These are phyloP conservation scores for Blomia tropicalis DNA, from an alignment of 2,888 invertebrate genomes.

Conservation along the genomic window DNA sequence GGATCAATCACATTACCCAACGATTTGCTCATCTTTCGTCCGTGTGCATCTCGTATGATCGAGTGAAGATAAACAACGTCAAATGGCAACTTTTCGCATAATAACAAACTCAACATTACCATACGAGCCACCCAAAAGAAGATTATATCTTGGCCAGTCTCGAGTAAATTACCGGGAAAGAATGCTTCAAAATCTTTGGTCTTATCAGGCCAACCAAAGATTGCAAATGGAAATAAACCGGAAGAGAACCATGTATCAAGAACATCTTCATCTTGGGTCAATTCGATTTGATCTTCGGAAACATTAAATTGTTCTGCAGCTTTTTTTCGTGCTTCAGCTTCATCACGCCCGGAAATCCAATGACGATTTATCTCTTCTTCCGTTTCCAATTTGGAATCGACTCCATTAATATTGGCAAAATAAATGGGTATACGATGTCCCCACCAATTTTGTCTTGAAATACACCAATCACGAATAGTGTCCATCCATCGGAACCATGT, in stretches of 20 bases:
- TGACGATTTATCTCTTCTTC: constrained; percentile 36
- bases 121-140: constrained; percentile 99
- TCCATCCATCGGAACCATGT: constrained; percentile 94
- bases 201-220: constrained; percentile 86
- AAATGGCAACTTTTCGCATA: constrained; percentile 82
- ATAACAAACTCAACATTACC: constrained; percentile 86
- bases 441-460: constrained; percentile 97
- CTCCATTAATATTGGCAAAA: constrained; percentile 45
- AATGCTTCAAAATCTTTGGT: constrained; percentile 54
- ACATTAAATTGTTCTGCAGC: constrained; percentile 55
- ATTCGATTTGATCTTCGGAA: constrained; percentile 38
- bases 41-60: constrained; percentile 91
- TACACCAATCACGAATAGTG: constrained; percentile 94
- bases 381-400: not conserved
- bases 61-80: constrained; percentile 77
- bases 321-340: constrained; percentile 59
- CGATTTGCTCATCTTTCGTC: constrained; percentile 97
- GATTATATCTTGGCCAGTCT: constrained; percentile 90
- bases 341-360: constrained; percentile 47
- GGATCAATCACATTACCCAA: constrained; percentile 96
- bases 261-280: constrained; percentile 79
- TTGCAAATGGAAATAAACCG: constrained; percentile 83
- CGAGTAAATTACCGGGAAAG: constrained; percentile 79
- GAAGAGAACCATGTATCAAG: constrained; percentile 99
- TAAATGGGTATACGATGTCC: constrained; percentile 96